Base-by-base conservation (phyloP, 2,797 vertebrate species). In the Benthosema pterotum region DNA sequence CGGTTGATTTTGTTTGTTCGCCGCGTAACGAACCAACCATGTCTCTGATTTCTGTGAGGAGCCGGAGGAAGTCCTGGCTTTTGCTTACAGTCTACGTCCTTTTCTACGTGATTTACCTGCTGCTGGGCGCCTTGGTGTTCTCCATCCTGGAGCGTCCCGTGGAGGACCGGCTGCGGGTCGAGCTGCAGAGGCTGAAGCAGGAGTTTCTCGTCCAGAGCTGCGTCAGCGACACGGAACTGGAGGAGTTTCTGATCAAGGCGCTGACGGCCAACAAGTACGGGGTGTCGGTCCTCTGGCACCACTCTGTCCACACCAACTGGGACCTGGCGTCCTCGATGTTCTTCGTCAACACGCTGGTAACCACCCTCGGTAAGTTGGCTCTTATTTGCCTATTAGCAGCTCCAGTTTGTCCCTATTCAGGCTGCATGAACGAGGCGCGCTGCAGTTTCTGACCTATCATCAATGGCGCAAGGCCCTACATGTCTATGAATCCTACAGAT, bases 291-390 rank as follows among this genome's bases (percentile, higher is more conserved):
- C 85, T 94, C 6, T 54, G 63, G 9, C 95, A 96, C 80, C 15
- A 84, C 2, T 89, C 94, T 0, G 49, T 43, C 0, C 32, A 68
- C 1, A 80, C 93, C 1, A 94, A 93, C 79, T 97, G 96, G 95
- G 95, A 97, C 87, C 81, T 97, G 73, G 87, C 91, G 3, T 97
- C 95, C 0, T 92, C 95, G 18, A 89, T 97, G 86, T 96, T 97
- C 90, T 97, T 96, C 80, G 91, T 94, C 80, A 95, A 94, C 92
- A 96, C 95, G 0, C 83, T 97, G 77, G 90, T 97, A 71, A 97
- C 95, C 58, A 97, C 96, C 8, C 94, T 97, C 46, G 96, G 96
- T 97, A 85, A 90, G 95, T 92, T 28, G n/a, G n/a, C n/a, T n/a
- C n/a, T n/a, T n/a, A n/a, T n/a, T n/a, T n/a, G n/a, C n/a, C n/a